These are phyloP conservation scores for Gymnosoma rotundatum DNA, from an alignment of 2,888 invertebrate species.

Conservation along the genomic window DNA sequence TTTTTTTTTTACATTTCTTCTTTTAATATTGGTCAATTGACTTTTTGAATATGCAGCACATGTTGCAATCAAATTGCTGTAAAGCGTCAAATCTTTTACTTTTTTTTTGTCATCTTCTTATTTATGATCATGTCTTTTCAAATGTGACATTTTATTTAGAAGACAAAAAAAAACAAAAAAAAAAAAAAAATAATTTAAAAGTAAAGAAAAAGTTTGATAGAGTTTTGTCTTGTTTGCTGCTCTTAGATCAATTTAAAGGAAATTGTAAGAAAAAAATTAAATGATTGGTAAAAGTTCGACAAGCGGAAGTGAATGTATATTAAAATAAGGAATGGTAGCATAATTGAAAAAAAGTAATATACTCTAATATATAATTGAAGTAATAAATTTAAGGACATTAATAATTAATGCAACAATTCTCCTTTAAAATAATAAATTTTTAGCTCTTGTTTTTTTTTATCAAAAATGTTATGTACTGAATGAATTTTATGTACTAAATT, in stretches of 20 bases:
- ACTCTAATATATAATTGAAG: no score
- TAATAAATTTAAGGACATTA: no score
- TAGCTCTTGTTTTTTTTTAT: no score
- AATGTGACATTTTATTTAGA: constrained; percentile 68
- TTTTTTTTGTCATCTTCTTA: constrained; percentile 64
- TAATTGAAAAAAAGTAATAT: no score
- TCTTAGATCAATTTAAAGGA: constrained; percentile 2
- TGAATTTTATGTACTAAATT: no score
- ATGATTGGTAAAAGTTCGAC: constrained; percentile 32
- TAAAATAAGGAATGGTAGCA: neutral
- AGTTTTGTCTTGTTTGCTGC: neutral
- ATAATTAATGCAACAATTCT: no score
- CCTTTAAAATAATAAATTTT: no score
- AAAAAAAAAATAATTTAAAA: neutral
- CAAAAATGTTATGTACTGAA: no score
- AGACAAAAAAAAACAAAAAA: constrained; percentile 5
- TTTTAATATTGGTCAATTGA: constrained; percentile 67
- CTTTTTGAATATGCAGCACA: constrained; percentile 71
- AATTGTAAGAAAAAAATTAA: constrained; percentile 8
- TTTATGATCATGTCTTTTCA: constrained; percentile 70
- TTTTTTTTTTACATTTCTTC: neutral
- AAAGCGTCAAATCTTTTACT: constrained; percentile 70
- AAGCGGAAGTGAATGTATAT: constrained; percentile 51
- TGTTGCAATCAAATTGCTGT: constrained; percentile 71
- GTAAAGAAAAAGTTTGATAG: constrained; percentile 24